Conservation (phyloP, 1,140 invertebrate genomes). For the Luehdorfia chinensis region DNA sequence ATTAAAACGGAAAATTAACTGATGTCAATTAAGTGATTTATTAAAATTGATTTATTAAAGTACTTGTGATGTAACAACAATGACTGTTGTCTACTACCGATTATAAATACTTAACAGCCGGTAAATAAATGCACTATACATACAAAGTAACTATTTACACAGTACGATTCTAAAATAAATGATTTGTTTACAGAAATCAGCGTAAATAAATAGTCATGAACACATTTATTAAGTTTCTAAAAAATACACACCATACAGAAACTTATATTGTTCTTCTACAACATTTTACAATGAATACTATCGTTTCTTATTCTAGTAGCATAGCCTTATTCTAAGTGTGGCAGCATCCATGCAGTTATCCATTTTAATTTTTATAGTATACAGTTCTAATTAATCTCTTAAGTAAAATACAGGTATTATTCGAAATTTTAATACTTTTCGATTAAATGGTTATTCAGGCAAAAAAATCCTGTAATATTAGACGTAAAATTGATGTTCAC, state of each 20-base stretch:
- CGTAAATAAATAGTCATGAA: slow-evolving; percentile 55
- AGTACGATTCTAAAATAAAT: slow-evolving; percentile 30
- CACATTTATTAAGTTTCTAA: slow-evolving; percentile 41
- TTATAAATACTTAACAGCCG: slow-evolving; percentile 64
- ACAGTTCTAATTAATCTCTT: slow-evolving; percentile 26
- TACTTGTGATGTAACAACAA: slow-evolving; percentile 44
- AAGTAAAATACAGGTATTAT: slow-evolving; percentile 22
- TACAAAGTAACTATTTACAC: slow-evolving; percentile 61
- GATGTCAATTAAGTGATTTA: slow-evolving; percentile 23
- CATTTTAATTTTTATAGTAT: slow-evolving; percentile 2
- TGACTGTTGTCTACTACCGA: slow-evolving; percentile 32
- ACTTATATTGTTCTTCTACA: slow-evolving; percentile 29
- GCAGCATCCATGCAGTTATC: slow-evolving; percentile 11
- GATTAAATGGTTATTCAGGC: background rate
- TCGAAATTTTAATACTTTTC: background rate
- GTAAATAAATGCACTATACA: slow-evolving; percentile 70
- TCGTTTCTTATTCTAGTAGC: slow-evolving; percentile 33
- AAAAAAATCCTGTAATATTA: slow-evolving; percentile 7
- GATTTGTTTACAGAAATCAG: slow-evolving; percentile 37
- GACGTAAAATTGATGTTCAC: no score
- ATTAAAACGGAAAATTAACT: slow-evolving; percentile 25
- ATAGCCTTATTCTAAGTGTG: slow-evolving; percentile 26
- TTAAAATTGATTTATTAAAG: slow-evolving; percentile 32
- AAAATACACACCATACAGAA: slow-evolving; percentile 22
- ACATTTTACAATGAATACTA: slow-evolving; percentile 45